Conservation (phyloP, 2,888 invertebrate species). For the Tachystola acroxantha region DNA sequence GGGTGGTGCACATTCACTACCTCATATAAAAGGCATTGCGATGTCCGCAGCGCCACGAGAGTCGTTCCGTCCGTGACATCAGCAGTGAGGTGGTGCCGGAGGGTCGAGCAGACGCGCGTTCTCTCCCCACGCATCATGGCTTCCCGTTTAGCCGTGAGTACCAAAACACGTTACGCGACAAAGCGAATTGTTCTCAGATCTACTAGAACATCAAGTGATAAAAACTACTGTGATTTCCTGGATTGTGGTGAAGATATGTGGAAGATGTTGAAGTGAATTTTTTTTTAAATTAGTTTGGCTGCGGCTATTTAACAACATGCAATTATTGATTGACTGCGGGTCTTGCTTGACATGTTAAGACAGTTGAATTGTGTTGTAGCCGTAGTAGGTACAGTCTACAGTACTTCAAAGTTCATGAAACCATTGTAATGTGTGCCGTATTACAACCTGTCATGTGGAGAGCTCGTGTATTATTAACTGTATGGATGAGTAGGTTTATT, state of each 20-base stretch:
- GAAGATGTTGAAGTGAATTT: not conserved
- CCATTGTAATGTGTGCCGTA: too few relatives aligned
- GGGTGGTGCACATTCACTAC: constrained; percentile 64
- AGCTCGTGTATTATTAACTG: too few relatives aligned
- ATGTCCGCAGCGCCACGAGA: constrained; percentile 36
- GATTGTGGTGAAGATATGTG: not conserved
- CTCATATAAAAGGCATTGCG: constrained; percentile 62
- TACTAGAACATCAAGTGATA: not conserved
- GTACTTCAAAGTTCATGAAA: too few relatives aligned
- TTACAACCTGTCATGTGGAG: too few relatives aligned
- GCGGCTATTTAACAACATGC: too few relatives aligned
- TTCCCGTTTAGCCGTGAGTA: constrained; percentile 63
- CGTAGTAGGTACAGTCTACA: too few relatives aligned
- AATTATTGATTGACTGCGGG: too few relatives aligned
- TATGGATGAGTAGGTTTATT: too few relatives aligned
- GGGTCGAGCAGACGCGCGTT: constrained; percentile 30
- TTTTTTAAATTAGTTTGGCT: not conserved
- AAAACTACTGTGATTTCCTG: not conserved
- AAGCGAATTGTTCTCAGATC: constrained; percentile 17
- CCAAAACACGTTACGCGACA: constrained; percentile 14
- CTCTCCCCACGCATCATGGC: constrained; percentile 53
- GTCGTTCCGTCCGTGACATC: constrained; percentile 36
- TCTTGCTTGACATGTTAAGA: too few relatives aligned
- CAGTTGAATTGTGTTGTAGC: too few relatives aligned
- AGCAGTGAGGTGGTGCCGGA: constrained; percentile 32